phyloP scores from a whole-genome alignment of 2,888 invertebrate species.

The Pristionchus exspectatus region DNA sequence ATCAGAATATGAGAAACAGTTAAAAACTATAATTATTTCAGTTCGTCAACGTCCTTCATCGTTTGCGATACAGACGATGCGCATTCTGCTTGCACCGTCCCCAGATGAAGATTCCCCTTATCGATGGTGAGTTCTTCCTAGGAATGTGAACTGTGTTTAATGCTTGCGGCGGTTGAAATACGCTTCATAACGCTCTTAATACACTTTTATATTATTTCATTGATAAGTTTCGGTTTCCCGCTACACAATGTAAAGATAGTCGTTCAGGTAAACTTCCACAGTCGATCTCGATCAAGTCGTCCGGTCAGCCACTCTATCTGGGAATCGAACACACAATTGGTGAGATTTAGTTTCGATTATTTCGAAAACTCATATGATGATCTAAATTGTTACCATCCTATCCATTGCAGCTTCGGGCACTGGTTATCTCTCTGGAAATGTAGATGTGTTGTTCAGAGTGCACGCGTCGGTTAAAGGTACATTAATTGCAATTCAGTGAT shows the following conservation, averaged over 20 bases:
- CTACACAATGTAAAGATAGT: neutral
- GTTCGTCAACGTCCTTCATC: constrained; percentile 57
- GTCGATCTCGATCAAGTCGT: constrained; percentile 45
- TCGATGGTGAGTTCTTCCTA: constrained; percentile 33
- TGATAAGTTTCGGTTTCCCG: too few species aligned
- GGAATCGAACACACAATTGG: constrained; percentile 50
- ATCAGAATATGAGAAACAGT: neutral
- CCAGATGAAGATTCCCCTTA: constrained; percentile 36
- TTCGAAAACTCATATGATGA: neutral
- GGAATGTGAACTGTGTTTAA: neutral
- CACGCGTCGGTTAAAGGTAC: constrained; percentile 75
- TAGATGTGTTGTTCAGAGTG: constrained; percentile 74
- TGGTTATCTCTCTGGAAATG: constrained; percentile 71
- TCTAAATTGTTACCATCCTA: too few species aligned
- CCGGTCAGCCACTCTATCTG: constrained; percentile 50
- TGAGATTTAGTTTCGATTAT: neutral
- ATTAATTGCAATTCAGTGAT: neutral
- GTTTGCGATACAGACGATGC: constrained; percentile 67
- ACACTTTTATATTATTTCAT: too few species aligned
- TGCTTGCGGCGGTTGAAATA: neutral
- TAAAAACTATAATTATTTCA: neutral
- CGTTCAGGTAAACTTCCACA: constrained; percentile 50
- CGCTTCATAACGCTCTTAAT: neutral
- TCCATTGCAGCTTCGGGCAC: constrained; percentile 58
- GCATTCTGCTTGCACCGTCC: constrained; percentile 55